Evolutionary conservation across 2,113 vertebrate genomes (phyloP).

Genomic region (Melanotaenia duboulayi): DNA sequence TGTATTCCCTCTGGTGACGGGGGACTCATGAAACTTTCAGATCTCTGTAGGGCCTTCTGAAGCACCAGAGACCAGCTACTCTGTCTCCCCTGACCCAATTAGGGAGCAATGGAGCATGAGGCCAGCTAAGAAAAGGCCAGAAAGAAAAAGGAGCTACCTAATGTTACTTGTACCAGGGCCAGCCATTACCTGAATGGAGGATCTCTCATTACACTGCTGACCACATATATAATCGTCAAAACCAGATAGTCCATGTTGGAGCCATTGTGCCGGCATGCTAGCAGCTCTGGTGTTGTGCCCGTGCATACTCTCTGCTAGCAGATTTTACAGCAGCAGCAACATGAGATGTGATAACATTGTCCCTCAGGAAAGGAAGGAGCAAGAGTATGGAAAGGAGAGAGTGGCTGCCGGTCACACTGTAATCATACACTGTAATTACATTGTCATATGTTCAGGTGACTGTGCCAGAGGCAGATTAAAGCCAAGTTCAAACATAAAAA

Average conservation of each 20-base stretch:
- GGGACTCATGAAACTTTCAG: conserved; percentile 87
- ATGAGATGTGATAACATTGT: conserved; percentile 52
- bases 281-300: neutral
- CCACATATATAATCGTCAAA: conserved; percentile 51
- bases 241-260: conserved; percentile 30
- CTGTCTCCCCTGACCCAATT: conserved; percentile 86
- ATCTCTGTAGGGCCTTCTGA: conserved; percentile 83
- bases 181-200: conserved; percentile 64
- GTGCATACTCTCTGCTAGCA: neutral
- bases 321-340: conserved; percentile 34
- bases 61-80: conserved; percentile 81
- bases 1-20: conserved; percentile 79
- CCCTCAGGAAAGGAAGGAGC: conserved; percentile 23
- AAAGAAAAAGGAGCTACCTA: conserved; percentile 66
- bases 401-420: conserved; percentile 42
- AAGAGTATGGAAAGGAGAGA: conserved; percentile 13
- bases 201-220: conserved; percentile 57
- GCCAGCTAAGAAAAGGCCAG: conserved; percentile 67
- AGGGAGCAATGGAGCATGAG: conserved; percentile 79
- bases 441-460: conserved; percentile 58
- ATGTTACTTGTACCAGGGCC: conserved; percentile 57
- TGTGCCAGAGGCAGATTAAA: conserved; percentile 67
- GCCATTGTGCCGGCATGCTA: conserved; percentile 1
- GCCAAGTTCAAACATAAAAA: conserved; percentile 50
- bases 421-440: conserved; percentile 55